A percentile compares a stretch with the other conserved stretches of the same genome.
Conservation (phyloP, 2,888 invertebrate genomes). For the Andrena camellia region DNA sequence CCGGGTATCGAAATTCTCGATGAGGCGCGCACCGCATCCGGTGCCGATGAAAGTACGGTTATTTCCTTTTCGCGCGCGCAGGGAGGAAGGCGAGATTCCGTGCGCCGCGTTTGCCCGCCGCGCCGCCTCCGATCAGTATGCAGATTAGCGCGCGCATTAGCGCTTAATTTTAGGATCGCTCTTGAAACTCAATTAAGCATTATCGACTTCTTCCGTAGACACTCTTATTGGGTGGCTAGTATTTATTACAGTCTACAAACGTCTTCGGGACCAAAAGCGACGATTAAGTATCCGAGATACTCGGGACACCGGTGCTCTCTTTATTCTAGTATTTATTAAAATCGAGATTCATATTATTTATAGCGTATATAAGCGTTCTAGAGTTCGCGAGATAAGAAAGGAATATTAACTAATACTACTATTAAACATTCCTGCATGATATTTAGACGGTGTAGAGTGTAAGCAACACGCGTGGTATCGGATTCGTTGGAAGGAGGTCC, state of each 20-base stretch:
- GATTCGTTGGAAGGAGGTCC: not conserved
- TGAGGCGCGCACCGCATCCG: slow-evolving; percentile 54
- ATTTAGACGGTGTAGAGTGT: not conserved
- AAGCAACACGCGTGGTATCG: not conserved
- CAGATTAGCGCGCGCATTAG: slow-evolving; percentile 14
- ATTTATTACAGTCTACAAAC: slow-evolving; percentile 3
- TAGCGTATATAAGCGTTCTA: no score
- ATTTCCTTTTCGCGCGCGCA: slow-evolving; percentile 30
- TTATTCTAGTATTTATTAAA: slow-evolving; percentile 1
- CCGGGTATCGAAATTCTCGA: slow-evolving; percentile 60
- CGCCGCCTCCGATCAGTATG: slow-evolving; percentile 21
- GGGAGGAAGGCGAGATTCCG: slow-evolving; percentile 24
- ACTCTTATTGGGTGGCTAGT: not conserved
- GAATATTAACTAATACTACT: not conserved
- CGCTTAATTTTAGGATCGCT: slow-evolving; percentile 23
- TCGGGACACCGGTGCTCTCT: not conserved
- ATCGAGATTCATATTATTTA: no score
- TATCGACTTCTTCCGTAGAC: not conserved
- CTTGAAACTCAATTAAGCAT: slow-evolving; percentile 12
- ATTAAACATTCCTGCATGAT: not conserved
- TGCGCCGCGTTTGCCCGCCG: slow-evolving; percentile 23
- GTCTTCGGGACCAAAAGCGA: not conserved
- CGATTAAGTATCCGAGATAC: no score
- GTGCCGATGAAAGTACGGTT: slow-evolving; percentile 60
- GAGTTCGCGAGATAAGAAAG: no score